These are phyloP conservation scores for Gambusia holbrooki DNA, from an alignment of 2,113 vertebrate species.

Conservation along the genomic window DNA sequence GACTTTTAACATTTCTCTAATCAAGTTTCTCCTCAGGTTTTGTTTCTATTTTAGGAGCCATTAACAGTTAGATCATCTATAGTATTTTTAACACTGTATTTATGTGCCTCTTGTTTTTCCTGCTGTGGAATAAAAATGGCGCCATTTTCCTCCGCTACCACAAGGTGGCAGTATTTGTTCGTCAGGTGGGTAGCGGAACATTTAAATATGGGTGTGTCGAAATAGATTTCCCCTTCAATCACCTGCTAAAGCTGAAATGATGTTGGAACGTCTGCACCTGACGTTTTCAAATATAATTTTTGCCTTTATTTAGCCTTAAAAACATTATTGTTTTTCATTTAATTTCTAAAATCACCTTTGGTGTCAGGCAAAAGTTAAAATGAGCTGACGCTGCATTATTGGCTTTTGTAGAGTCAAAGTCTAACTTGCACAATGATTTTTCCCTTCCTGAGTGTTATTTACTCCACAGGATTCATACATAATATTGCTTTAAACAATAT, in stretches of 20 bases:
- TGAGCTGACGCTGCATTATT: no score
- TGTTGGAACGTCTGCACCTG: no score
- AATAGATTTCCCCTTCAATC: not conserved
- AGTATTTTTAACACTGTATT: conserved; percentile 12
- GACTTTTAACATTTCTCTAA: not conserved
- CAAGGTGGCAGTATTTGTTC: conserved; percentile 39
- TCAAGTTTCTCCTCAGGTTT: not conserved
- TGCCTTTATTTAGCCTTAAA: not conserved
- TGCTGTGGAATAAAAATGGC: not conserved
- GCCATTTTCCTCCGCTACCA: conserved; percentile 21
- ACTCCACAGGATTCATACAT: no score
- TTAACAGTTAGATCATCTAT: not conserved
- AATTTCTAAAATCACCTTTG: not conserved
- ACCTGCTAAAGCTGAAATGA: no score
- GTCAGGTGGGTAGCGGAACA: conserved; percentile 19
- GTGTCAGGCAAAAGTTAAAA: not conserved
- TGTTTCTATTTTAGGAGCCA: not conserved
- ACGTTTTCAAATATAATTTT: no score
- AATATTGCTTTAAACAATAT: no score
- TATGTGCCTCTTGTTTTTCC: conserved; percentile 6
- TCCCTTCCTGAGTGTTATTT: no score
- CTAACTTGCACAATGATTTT: not conserved
- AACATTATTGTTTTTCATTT: not conserved
- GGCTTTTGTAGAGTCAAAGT: not conserved
- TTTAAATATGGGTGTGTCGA: conserved; percentile 41